Percentiles rank a stretch among this genome's conserved stretches.
Evolutionary conservation across 2,797 vertebrate genomes (phyloP).

Genomic region (Sebastes nivosus): DNA sequence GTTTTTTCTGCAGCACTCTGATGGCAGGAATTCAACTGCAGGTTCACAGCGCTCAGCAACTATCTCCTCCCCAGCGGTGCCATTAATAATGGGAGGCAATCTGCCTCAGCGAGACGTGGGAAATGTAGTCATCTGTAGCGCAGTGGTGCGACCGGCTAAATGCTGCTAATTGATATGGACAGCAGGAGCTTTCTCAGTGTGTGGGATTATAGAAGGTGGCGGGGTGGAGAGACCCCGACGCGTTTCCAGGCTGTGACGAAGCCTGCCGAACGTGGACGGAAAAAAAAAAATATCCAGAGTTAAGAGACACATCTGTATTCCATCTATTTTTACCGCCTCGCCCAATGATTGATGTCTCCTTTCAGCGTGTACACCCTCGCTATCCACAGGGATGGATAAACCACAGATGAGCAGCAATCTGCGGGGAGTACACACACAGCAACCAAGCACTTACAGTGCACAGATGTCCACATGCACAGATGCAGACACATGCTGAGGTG

Average conservation of each 20-base stretch:
- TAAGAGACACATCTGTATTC: conserved; percentile 60
- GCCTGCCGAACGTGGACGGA: background rate
- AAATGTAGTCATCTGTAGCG: conserved; percentile 79
- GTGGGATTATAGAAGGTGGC: conserved; percentile 56
- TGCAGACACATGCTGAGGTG: background rate
- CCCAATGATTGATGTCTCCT: conserved; percentile 74
- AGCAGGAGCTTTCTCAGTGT: conserved; percentile 69
- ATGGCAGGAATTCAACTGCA: conserved; percentile 65
- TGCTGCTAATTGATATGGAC: conserved; percentile 80
- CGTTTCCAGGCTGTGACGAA: conserved; percentile 42
- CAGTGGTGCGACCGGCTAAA: conserved; percentile 74
- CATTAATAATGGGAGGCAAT: conserved; percentile 76
- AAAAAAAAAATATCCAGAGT: conserved; percentile 9
- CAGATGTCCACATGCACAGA: background rate
- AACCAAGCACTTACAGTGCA: conserved; percentile 9
- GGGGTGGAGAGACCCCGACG: conserved; percentile 32
- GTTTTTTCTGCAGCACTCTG: conserved; percentile 51
- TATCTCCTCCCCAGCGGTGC: conserved; percentile 55
- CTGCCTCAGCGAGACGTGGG: conserved; percentile 68
- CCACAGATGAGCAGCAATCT: conserved; percentile 69
- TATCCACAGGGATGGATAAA: conserved; percentile 75
- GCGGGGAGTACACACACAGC: conserved; percentile 48
- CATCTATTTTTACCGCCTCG: conserved; percentile 59
- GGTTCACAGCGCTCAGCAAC: conserved; percentile 64
- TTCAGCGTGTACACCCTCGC: conserved; percentile 67